A percentile compares a stretch with the other conserved stretches of the same genome.
Conservation (phyloP, 2,888 invertebrate species). For the Leptodirus hochenwartii region DNA sequence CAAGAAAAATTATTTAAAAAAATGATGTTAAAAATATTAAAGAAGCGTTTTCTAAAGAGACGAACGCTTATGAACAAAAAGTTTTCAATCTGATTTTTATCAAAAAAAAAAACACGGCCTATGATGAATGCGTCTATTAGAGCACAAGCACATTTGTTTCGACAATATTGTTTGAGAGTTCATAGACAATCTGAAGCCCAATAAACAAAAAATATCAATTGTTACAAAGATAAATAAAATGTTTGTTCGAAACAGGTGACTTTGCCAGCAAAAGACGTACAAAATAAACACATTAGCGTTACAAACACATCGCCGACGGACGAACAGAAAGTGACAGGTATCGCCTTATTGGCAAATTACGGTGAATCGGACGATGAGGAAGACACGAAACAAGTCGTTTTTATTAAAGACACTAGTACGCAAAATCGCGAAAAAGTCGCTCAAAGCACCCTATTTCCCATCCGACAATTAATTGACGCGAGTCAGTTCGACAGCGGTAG, state of each 20-base stretch:
- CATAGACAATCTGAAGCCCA: no score
- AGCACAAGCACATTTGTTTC: no score
- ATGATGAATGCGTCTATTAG: slow-evolving; percentile 25
- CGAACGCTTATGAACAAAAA: no score
- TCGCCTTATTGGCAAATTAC: slow-evolving; percentile 35
- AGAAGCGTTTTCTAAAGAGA: no score
- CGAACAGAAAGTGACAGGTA: no score
- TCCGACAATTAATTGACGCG: slow-evolving; percentile 24
- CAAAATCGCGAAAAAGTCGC: slow-evolving; percentile 9
- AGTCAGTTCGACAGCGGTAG: slow-evolving; percentile 18
- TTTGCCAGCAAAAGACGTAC: no score
- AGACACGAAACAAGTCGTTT: slow-evolving; percentile 8
- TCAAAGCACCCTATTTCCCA: slow-evolving; percentile 29
- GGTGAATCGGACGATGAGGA: slow-evolving; percentile 32
- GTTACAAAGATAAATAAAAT: no score
- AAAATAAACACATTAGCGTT: no score
- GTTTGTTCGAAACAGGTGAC: no score
- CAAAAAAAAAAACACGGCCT: slow-evolving; percentile 13
- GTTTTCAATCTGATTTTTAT: slow-evolving; percentile 28
- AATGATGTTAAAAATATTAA: slow-evolving; percentile 3
- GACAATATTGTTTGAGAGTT: slow-evolving; percentile 13
- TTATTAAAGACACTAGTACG: background rate
- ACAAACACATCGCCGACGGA: no score
- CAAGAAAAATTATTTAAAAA: background rate
- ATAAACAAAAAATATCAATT: no score